Base-by-base conservation (phyloP, 2,888 invertebrate species). In the Dinocampus coccinellae region DNA sequence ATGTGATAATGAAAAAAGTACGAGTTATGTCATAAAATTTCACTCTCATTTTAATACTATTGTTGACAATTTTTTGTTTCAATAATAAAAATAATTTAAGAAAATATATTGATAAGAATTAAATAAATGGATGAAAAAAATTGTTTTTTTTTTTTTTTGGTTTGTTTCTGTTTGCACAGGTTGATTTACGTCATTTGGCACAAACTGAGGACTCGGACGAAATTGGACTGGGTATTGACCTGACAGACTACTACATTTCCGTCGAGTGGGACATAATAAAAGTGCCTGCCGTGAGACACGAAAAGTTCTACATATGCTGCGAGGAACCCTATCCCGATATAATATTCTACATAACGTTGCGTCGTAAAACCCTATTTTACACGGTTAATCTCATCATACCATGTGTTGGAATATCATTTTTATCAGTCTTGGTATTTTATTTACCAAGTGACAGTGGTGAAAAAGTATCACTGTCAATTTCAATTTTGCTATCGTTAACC, bases 211-310 rank as follows among this genome's bases (percentile, higher is more conserved):
- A 95, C 87, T 95, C 95, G 71, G 95, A 96, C 88, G 91, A 93
- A 83, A 96, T 97, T 84, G 95, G 94, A 82, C 92, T 96, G 86
- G 97, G 97, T 75, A 97, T 97, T 83, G 97, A 97, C 88, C 90
- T 97, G 77, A 95, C 95, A 83, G 97, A 97, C 88, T 97, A 96
- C 88, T 97, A 97, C 90, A 95, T 97, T 88, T 97, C 97, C 83
- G 98, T 98, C 73, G 98, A 99, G 89, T 99, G 98, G 99, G 98
- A 98, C 89, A 97, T 96, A 82, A 94, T 98, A 92, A 92, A 94
- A 76, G 97, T 96, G 78, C 96, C 96, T 69, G 97, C 96, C 53
- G 93, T 93, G 76, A 91, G 96, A 80, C 95, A 96, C 87, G 96
- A 96, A 86, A 95, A 95, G 87, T 96, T 95, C 89, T 97, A 98